phyloP scores from a whole-genome alignment of 2,113 vertebrate species.

The Cryptoleucopteryx plumbea region DNA sequence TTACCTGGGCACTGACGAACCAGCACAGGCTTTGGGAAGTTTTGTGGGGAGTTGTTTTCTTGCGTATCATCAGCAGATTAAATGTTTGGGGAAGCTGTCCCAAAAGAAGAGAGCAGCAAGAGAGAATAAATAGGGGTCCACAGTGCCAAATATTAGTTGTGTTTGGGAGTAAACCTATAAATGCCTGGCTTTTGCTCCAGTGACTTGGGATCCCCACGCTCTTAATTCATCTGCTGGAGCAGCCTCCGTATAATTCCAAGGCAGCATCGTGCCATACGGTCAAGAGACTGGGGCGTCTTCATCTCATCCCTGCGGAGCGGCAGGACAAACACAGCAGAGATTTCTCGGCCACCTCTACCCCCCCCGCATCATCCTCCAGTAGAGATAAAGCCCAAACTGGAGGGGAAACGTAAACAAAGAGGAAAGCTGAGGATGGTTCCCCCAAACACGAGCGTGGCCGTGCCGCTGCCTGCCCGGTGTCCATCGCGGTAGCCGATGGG shows the following conservation, averaged over 20 bases:
- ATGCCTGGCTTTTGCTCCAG: not conserved
- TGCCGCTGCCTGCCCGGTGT: not conserved
- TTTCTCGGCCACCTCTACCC: not conserved
- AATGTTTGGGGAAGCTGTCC: not conserved
- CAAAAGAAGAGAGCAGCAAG: not conserved
- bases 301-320: not conserved
- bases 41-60: not conserved
- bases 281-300: not conserved
- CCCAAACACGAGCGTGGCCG: rapidly evolving
- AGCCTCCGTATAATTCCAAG: not conserved
- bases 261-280: rapidly evolving
- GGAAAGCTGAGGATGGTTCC: rapidly evolving
- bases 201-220: rapidly evolving
- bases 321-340: not conserved
- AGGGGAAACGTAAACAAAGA: not conserved
- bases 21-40: not conserved
- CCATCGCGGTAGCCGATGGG: not conserved
- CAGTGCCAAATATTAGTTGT: not conserved
- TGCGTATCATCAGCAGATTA: not conserved
- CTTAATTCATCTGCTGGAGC: not conserved
- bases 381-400: not conserved
- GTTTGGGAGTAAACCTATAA: not conserved
- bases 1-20: not conserved
- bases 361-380: not conserved
- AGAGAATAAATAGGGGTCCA: not conserved